Conservation (phyloP, 2,797 vertebrate genomes). For the Microctenopoma lineatum region DNA sequence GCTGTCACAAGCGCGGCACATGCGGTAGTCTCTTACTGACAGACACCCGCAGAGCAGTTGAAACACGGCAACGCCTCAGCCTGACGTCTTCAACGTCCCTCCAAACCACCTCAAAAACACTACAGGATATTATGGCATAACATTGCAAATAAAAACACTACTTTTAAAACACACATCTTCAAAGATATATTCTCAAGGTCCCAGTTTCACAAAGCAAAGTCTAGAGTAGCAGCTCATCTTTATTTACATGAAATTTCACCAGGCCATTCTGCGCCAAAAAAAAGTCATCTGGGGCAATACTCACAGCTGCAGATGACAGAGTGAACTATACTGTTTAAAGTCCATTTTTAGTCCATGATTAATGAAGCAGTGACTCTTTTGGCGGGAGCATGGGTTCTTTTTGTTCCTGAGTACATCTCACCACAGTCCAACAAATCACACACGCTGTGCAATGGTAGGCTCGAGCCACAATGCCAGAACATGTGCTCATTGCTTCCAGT, state of each 20-base stretch:
- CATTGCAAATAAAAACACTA: slow-evolving; percentile 10
- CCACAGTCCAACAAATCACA: slow-evolving; percentile 31
- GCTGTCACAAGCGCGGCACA: slow-evolving; percentile 10
- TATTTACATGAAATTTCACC: slow-evolving; percentile 30
- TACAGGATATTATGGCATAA: slow-evolving; percentile 10
- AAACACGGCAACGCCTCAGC: slow-evolving; percentile 22
- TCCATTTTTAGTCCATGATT: slow-evolving; percentile 11
- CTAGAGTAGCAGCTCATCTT: slow-evolving; percentile 38
- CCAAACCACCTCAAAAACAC: slow-evolving; percentile 20
- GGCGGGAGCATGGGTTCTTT: slow-evolving; percentile 31
- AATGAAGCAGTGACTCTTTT: slow-evolving; percentile 29
- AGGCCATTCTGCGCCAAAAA: slow-evolving; percentile 18
- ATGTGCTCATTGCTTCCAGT: slow-evolving; percentile 39
- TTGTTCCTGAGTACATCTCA: slow-evolving; percentile 70
- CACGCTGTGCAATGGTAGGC: slow-evolving; percentile 19
- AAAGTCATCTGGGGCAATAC: slow-evolving; percentile 24
- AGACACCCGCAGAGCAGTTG: slow-evolving; percentile 7
- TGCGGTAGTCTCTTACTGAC: background rate
- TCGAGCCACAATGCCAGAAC: slow-evolving; percentile 12
- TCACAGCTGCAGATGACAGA: slow-evolving; percentile 37
- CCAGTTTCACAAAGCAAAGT: slow-evolving; percentile 51
- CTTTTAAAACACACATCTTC: slow-evolving; percentile 1
- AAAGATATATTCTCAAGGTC: slow-evolving; percentile 20
- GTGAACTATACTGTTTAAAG: slow-evolving; percentile 2
- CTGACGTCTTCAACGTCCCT: slow-evolving; percentile 24